phyloP scores from a whole-genome alignment of 1,140 invertebrate genomes.

The Ericerus pela region DNA sequence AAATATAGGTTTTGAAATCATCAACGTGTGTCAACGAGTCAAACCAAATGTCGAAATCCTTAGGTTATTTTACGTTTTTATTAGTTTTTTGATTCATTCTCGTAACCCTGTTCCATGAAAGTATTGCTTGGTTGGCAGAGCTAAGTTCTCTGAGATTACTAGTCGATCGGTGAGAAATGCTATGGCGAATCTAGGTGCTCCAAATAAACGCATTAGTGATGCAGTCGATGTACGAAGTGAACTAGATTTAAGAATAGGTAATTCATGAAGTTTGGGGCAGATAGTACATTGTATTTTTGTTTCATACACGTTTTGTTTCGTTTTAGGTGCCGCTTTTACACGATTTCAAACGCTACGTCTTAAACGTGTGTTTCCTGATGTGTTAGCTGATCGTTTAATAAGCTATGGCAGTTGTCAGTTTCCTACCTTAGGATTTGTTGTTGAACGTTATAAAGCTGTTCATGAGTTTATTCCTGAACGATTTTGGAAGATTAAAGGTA shows the following conservation, averaged over 20 bases:
- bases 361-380: conserved; percentile 65
- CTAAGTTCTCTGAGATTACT: conserved; percentile 97
- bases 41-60: conserved; percentile 63
- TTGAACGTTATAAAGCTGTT: conserved; percentile 81
- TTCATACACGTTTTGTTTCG: conserved; percentile 13
- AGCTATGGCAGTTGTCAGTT: conserved; percentile 98
- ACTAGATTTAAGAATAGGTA: conserved; percentile 91
- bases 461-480: conserved; percentile 74
- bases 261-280: conserved; percentile 9
- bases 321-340: conserved; percentile 88
- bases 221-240: conserved; percentile 92
- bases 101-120: conserved; percentile 17
- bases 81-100: conserved; percentile 14
- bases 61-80: conserved; percentile 30
- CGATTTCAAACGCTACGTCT: conserved; percentile 89
- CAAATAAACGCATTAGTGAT: conserved; percentile 73
- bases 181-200: conserved; percentile 56
- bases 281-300: background rate
- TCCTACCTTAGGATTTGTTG: conserved; percentile 92
- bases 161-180: conserved; percentile 60
- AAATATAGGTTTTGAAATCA: conserved; percentile 98
- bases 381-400: conserved; percentile 61
- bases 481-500: conserved; percentile 81
- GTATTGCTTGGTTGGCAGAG: conserved; percentile 38
- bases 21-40: conserved; percentile 69